phyloP scores from a whole-genome alignment of 2,797 vertebrate species.

The Crenuchus spilurus region DNA sequence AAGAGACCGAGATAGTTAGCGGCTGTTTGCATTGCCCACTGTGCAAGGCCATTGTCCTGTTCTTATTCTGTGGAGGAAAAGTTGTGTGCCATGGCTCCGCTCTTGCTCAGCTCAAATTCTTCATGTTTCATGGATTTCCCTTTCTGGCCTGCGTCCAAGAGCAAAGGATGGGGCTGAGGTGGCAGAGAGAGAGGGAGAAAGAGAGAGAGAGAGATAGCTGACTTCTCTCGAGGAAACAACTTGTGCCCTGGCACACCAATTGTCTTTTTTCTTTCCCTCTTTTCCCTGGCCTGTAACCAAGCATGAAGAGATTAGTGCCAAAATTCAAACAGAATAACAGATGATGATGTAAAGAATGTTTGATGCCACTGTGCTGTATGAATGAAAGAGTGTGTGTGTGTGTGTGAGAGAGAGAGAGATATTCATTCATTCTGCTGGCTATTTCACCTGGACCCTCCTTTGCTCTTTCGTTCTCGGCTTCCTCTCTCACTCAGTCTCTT shows the following conservation, averaged over 20 bases:
- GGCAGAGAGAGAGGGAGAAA: conserved; percentile 27
- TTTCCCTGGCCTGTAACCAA: conserved; percentile 80
- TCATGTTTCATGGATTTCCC: conserved; percentile 94
- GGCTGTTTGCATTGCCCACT: conserved; percentile 11
- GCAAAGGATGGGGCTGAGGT: conserved; percentile 57
- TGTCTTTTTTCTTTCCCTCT: conserved; percentile 34
- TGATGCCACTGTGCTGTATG: conserved; percentile 18
- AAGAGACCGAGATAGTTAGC: conserved; percentile 35
- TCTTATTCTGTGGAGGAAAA: conserved; percentile 80
- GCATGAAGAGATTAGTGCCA: conserved; percentile 80
- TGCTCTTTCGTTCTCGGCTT: not conserved
- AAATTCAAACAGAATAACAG: conserved; percentile 85
- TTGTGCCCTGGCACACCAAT: conserved; percentile 83
- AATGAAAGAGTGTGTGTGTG: not conserved
- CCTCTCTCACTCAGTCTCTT: conserved; percentile 23
- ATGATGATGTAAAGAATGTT: conserved; percentile 78
- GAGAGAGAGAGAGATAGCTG: conserved; percentile 57
- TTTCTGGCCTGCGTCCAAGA: conserved; percentile 86
- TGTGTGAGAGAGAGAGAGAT: not conserved
- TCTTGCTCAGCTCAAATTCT: conserved; percentile 83
- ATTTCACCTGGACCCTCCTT: conserved; percentile 15
- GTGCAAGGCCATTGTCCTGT: conserved; percentile 71
- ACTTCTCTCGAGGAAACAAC: conserved; percentile 78
- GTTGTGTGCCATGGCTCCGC: conserved; percentile 78
- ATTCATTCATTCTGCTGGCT: conserved; percentile 11